phyloP scores from a whole-genome alignment of 2,888 invertebrate species.

The Ctena decussata region DNA sequence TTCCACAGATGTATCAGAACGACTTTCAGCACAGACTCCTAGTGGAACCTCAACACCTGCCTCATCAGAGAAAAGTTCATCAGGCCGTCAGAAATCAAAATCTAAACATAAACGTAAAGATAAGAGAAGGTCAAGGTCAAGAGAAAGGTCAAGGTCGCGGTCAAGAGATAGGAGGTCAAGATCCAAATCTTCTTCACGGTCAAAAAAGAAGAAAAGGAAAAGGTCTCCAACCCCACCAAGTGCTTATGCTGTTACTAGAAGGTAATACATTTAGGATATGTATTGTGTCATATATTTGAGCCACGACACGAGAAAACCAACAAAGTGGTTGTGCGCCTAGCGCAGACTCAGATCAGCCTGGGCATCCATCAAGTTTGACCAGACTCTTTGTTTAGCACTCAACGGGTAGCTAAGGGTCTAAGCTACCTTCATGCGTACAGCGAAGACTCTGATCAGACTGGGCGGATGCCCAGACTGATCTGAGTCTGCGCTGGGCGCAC shows the following conservation, averaged over 20 bases:
- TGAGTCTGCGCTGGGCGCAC: no score
- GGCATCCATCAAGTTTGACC: no score
- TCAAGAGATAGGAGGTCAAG: slow-evolving; percentile 26
- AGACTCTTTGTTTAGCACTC: no score
- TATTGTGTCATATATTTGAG: no score
- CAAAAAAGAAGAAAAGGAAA: slow-evolving; percentile 64
- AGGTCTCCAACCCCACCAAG: slow-evolving; percentile 76
- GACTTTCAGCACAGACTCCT: slow-evolving; percentile 31
- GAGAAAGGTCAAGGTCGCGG: slow-evolving; percentile 6
- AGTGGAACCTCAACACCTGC: slow-evolving; percentile 63
- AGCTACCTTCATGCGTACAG: no score
- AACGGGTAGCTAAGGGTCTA: no score
- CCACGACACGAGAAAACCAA: no score
- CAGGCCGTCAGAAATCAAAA: slow-evolving; percentile 40
- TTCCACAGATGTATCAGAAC: background rate
- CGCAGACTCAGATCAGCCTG: no score
- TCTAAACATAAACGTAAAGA: slow-evolving; percentile 40
- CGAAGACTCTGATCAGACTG: no score
- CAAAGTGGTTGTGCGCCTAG: no score
- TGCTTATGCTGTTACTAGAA: slow-evolving; percentile 72
- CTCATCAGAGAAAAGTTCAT: slow-evolving; percentile 42
- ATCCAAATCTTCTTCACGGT: slow-evolving; percentile 66
- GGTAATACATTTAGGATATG: no score
- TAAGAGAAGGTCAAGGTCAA: slow-evolving; percentile 47
- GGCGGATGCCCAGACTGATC: no score